Evolutionary conservation across 2,797 vertebrate genomes (phyloP), one percentile per base, ranked within the genome.

Genomic region (Catamblyrhynchus diadema): DNA sequence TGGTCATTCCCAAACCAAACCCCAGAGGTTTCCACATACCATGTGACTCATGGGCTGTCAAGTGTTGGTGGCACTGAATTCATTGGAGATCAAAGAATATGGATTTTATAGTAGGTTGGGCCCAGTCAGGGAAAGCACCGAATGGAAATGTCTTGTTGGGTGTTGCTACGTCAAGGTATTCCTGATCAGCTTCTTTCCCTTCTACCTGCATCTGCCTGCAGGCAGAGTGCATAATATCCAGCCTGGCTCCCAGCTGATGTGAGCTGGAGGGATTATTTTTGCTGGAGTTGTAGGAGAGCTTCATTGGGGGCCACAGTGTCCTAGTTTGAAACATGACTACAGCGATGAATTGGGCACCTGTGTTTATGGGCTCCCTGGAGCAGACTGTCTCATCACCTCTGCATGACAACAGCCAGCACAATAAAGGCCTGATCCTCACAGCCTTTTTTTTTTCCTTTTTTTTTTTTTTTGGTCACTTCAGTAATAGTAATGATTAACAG

Each of bases 401-500:
- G 72, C 78, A 19, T 90, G 81, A 86, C 84, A 83, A 86, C 66
- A 89, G 70, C 74, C 69, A 64, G 57, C 51, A 77, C 89, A 83
- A 94, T 92, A 60, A 95, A 75, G 67, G n/a, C 30, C 75, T 41
- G 62, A 48, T 85, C 85, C 66, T 65, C 35, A 62, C 77, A 61
- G 67, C 28, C 2, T 39, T 39, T 41, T 47, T 42, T 44, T 44
- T 44, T 44, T 10, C 20, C 20, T 50, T 41, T 27, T 81, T 86
- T 81, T 81, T 80, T 81, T 81, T 82, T 87, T 94, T 70, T 88
- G 9, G 81, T 67, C 45, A 75, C 86, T 94, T 88, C 69, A 21
- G 39, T 91, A 92, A 94, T 94, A 60, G 90, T 91, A 92, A 91
- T 94, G 83, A 96, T 95, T 94, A 97, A 50, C 35, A 93, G 53